Percentiles rank a stretch among this genome's conserved stretches.
phyloP scores from a whole-genome alignment of 2,113 vertebrate genomes.

The Oncorhynchus mykiss region DNA sequence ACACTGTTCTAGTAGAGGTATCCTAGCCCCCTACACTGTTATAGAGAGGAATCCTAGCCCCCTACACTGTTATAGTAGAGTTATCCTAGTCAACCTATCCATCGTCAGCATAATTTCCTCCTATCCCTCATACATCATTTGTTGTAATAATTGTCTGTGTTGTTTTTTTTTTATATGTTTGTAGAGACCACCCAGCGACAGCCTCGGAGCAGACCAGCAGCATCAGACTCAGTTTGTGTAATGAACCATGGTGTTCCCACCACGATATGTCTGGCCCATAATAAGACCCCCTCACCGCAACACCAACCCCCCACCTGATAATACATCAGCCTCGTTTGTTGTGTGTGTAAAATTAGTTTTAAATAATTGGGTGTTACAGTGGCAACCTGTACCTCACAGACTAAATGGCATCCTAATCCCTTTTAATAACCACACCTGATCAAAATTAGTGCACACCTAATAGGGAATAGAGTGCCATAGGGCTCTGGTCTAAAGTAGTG shows the following conservation, averaged over 20 bases:
- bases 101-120: neutral
- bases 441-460: no score
- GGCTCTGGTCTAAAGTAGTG: no score
- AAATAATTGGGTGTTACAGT: slow-evolving; percentile 16
- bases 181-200: slow-evolving; percentile 41
- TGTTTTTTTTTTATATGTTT: slow-evolving; percentile 46
- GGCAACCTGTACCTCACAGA: slow-evolving; percentile 10
- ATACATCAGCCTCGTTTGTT: slow-evolving; percentile 27
- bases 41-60: no score
- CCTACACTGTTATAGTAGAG: no score
- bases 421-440: no score
- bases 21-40: no score
- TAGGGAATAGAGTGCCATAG: no score
- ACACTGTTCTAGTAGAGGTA: no score
- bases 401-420: no score
- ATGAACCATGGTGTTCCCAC: slow-evolving; percentile 82
- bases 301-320: slow-evolving; percentile 64
- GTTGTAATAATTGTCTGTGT: slow-evolving; percentile 24
- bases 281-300: slow-evolving; percentile 53
- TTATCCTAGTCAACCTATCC: no score
- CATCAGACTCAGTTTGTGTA: slow-evolving; percentile 80
- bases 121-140: neutral
- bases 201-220: slow-evolving; percentile 46
- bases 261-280: slow-evolving; percentile 81
- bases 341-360: slow-evolving; percentile 33